These are phyloP conservation scores for Cantharis flavilabris DNA, from an alignment of 2,888 invertebrate species.

Conservation along the genomic window DNA sequence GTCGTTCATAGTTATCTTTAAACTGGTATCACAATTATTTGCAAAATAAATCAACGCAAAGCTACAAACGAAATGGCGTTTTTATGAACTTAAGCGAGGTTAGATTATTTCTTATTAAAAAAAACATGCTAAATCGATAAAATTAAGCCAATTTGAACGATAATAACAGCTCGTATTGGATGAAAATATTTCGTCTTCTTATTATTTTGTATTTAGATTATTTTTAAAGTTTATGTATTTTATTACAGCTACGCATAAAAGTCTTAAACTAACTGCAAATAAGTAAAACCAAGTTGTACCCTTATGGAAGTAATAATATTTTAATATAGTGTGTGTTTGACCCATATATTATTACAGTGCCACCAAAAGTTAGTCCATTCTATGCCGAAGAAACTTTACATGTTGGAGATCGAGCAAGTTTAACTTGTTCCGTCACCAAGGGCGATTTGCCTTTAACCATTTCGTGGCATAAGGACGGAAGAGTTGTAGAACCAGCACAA, in stretches of 20 bases:
- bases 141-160: background rate
- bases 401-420: conserved; percentile 73
- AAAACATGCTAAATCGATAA: background rate
- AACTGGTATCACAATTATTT: too few relatives aligned
- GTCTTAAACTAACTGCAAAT: background rate
- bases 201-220: background rate
- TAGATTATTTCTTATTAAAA: too few relatives aligned
- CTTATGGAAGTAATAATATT: background rate
- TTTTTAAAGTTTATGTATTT: background rate
- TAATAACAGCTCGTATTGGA: background rate
- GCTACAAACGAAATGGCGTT: too few relatives aligned
- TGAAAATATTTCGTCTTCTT: background rate
- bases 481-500: conserved; percentile 65
- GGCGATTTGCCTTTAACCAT: conserved; percentile 78
- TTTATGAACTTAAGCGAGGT: too few relatives aligned
- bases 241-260: background rate
- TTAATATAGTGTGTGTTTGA: conserved; percentile 4
- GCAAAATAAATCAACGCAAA: too few relatives aligned
- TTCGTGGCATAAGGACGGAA: conserved; percentile 76
- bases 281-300: background rate
- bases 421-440: conserved; percentile 76
- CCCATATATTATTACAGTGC: conserved; percentile 62
- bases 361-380: conserved; percentile 78
- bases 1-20: too few relatives aligned
- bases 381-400: conserved; percentile 70